Conservation (phyloP, 2,888 invertebrate genomes). For the Prenolepis imparis region DNA sequence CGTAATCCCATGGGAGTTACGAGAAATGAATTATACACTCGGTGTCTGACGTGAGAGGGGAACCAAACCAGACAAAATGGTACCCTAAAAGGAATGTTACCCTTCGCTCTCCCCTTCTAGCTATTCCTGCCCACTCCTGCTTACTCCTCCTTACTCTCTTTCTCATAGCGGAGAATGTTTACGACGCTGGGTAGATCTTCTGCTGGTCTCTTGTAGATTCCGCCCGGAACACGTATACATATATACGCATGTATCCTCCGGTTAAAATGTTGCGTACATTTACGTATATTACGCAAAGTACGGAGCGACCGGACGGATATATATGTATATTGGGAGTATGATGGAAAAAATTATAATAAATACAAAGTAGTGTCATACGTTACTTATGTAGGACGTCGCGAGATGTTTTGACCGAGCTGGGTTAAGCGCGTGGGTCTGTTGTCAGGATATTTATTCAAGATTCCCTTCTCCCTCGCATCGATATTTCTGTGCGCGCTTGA, state of each 20-base stretch:
- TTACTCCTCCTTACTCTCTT: conserved; percentile 53
- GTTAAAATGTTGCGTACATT: conserved; percentile 50
- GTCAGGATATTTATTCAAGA: conserved; percentile 48
- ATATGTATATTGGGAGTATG: conserved; percentile 30
- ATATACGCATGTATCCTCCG: not conserved
- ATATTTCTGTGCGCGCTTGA: conserved; percentile 28
- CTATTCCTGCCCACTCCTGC: conserved; percentile 20
- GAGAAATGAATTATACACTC: conserved; percentile 83
- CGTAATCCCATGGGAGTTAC: conserved; percentile 77
- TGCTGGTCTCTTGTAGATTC: conserved; percentile 27
- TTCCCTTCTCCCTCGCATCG: not conserved
- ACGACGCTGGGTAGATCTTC: conserved; percentile 17
- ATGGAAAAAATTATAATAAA: conserved; percentile 43
- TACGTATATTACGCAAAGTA: conserved; percentile 41
- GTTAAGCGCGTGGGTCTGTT: conserved; percentile 48
- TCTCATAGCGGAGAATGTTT: conserved; percentile 57
- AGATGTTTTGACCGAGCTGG: not conserved
- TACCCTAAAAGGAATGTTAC: conserved; percentile 75
- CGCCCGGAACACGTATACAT: conserved; percentile 33
- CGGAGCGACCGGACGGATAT: conserved; percentile 37
- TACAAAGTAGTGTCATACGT: conserved; percentile 43
- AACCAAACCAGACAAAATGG: conserved; percentile 81
- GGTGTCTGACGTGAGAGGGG: conserved; percentile 71
- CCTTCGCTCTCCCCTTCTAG: conserved; percentile 38
- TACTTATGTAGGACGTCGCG: conserved; percentile 29